These are phyloP conservation scores for Coracias cyanogaster DNA, from an alignment of 2,797 vertebrate genomes.

Conservation along the genomic window DNA sequence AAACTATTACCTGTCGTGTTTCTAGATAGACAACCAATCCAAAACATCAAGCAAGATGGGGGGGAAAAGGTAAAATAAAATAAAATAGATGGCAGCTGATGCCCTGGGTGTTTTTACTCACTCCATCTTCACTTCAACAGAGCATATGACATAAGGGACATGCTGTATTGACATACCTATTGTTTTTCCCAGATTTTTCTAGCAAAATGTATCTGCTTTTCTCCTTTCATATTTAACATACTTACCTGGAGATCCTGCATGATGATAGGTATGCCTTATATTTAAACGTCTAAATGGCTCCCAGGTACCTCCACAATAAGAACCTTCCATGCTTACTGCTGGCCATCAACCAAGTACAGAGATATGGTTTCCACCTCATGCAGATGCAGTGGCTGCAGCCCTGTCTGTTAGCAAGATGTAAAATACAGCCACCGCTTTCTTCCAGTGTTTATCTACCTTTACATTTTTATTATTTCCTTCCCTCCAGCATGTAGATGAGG, in stretches of 20 bases:
- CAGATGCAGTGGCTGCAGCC: neutral
- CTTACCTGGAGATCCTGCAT: neutral
- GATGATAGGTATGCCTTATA: neutral
- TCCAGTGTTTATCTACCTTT: neutral
- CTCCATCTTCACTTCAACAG: neutral
- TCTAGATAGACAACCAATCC: neutral
- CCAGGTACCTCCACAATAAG: neutral
- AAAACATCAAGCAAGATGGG: neutral
- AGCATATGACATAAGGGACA: fast-evolving
- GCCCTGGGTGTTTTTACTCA: neutral
- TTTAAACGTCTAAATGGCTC: neutral
- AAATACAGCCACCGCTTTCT: neutral
- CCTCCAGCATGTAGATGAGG: neutral
- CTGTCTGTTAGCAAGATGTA: neutral
- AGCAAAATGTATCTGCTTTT: neutral
- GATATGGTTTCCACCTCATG: neutral
- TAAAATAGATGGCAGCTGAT: neutral
- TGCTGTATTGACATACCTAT: neutral
- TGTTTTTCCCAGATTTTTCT: neutral
- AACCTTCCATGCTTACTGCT: neutral
- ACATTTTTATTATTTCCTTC: neutral
- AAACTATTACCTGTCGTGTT: neutral
- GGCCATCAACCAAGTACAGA: neutral
- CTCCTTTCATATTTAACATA: neutral
- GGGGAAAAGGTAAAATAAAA: neutral